A percentile compares a stretch with the other conserved stretches of the same genome.
These are phyloP conservation scores for Urocynchramus pylzowi DNA, from an alignment of 2,113 vertebrate genomes.

Conservation along the genomic window DNA sequence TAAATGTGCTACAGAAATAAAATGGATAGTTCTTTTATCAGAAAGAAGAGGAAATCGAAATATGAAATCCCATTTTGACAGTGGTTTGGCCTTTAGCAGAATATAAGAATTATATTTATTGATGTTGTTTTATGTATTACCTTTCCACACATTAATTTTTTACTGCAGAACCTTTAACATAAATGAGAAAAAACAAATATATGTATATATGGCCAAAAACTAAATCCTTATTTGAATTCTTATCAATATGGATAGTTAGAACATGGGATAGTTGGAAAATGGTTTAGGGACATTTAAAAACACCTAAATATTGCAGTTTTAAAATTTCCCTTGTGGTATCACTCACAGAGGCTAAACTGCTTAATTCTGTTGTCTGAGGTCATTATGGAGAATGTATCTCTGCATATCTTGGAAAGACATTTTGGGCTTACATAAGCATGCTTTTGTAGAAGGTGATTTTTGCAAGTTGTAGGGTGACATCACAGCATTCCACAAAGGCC, in stretches of 20 bases:
- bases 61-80: not conserved
- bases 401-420: not conserved
- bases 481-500: not conserved
- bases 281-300: not conserved
- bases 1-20: not conserved
- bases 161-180: not conserved
- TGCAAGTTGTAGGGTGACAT: not conserved
- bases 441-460: not conserved
- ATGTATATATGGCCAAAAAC: not conserved
- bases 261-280: not conserved
- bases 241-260: not conserved
- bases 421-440: not conserved
- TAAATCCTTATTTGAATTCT: not conserved
- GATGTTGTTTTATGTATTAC: not conserved
- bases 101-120: not conserved
- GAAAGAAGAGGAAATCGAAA: not conserved
- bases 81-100: conserved; percentile 18
- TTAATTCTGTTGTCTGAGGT: not conserved
- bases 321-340: not conserved
- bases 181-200: not conserved
- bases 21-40: not conserved
- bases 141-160: conserved; percentile 4
- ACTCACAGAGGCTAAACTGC: not conserved
- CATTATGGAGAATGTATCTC: not conserved
- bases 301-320: not conserved